phyloP scores from a whole-genome alignment of 2,797 vertebrate species.

The Melanotaenia maccullochi region DNA sequence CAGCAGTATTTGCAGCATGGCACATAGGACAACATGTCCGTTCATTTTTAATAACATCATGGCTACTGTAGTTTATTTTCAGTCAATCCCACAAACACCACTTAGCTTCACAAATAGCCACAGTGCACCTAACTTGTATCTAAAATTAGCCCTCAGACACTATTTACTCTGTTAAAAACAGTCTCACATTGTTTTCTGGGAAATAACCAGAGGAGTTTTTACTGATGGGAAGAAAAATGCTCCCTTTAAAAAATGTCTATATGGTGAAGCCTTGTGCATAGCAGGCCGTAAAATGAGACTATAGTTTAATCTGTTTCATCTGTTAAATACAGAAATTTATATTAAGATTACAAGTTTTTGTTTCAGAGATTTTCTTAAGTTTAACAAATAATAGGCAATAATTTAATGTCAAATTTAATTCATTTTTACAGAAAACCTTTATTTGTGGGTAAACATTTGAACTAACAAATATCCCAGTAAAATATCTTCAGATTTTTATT shows the following conservation, averaged over 20 bases:
- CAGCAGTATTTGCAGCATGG: neutral
- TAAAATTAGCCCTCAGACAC: constrained; percentile 10
- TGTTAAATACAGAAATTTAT: neutral
- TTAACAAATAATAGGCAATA: too few relatives aligned
- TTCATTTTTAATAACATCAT: neutral
- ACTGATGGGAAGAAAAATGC: too few relatives aligned
- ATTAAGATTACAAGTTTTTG: neutral
- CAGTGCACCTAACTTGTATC: neutral
- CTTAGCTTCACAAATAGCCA: constrained; percentile 17
- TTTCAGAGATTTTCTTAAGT: neutral
- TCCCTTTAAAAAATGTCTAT: neutral
- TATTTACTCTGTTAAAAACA: neutral
- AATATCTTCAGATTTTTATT: too few relatives aligned
- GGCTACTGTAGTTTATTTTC: constrained; percentile 11
- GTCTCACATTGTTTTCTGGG: neutral
- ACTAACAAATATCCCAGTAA: too few relatives aligned
- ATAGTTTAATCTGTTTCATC: neutral
- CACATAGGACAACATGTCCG: neutral
- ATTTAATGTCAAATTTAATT: too few relatives aligned
- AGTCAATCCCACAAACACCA: constrained; percentile 1
- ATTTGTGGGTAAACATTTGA: too few relatives aligned
- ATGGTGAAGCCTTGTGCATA: neutral
- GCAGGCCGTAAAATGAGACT: neutral
- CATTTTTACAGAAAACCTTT: too few relatives aligned
- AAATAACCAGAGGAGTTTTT: too few relatives aligned